Evolutionary conservation across 2,113 vertebrate genomes (phyloP), one percentile per base, ranked within the genome.

Genomic region (Odontophorus gujanensis): DNA sequence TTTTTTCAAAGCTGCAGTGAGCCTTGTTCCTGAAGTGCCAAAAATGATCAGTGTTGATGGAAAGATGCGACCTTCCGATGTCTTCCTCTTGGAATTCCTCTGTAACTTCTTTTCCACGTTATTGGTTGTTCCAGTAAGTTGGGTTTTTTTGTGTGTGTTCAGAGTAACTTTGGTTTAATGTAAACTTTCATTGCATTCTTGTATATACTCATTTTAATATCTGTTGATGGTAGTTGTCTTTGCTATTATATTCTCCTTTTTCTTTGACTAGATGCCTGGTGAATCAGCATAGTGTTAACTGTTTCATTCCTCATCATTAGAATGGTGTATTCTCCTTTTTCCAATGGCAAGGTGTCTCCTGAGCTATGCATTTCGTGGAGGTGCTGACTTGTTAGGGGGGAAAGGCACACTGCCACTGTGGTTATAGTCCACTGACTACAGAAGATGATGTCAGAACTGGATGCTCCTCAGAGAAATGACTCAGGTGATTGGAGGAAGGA

Each of bases 1-100:
- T 7, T 99, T 99, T 95, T 98, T 99, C 94, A 99, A 98, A 96
- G 99, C 99, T 7, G 98, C 99, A 1, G 98, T 99, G 82, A 98
- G 98, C 90, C 92, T 99, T 61, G 94, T 99, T 71, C 98, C 99
- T 0, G 99, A 99, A 85, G 99, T 99, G 36, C 99, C 99, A 14
- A 99, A 98, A 93, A 98, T 90, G 95, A 99, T 99, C 95, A 99
- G 81, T 19, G 93, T 99, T 0, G 99, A 99, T 72, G 99, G 99
- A 18, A 99, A 99, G 95, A 98, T 98, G 96, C 97, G 99, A 45
- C 98, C 98, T 1, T 99, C 99, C 0, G 99, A 99, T 78, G 93
- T 96, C 48, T 99, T 99, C 94, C 98, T 99, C 48, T 94, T 99
- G 45, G 99, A 99, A 92, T 99, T 99, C 96, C 98, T 99, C 73